Evolutionary conservation across 2,888 invertebrate genomes (phyloP), one percentile per base, ranked within the genome.

Genomic region (Drosophila meridionalis): DNA sequence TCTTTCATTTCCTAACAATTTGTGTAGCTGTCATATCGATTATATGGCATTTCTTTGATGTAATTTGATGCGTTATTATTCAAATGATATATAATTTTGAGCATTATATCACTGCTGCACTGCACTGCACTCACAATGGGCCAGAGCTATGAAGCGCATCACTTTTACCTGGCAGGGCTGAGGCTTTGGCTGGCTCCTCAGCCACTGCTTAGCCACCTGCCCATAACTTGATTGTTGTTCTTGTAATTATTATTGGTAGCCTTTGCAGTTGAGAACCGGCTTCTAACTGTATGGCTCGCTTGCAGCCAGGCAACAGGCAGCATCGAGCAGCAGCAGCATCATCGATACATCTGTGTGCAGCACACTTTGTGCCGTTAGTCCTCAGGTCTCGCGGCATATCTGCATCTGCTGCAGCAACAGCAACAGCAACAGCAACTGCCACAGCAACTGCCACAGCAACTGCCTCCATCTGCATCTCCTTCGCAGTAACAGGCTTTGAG

Each of bases 1-100:
- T 67, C 53, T 56, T 67, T 58, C 43, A 58, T 45, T 65, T 69
- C 11, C 43, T 59, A 26, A 43, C 53, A 64, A 47, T 75, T 67
- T 52, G 34, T 40, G 32, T 26, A 43, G 56, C 77, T 67, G 72
- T 68, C 67, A 42, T 61, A 70, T 79, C 68, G 72, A 86, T 90
- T 83, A 69, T 80, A 66, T 76, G 69, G 75, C 65, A 74, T 66
- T 75, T 34, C 50, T 52, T 67, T 65, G 60, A 65, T 60, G 70
- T 78, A 89, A 87, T 89, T 89, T 74, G 76, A 78, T 76, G 72
- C 72, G 76, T 80, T 90, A 89, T 85, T 85, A 87, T 90, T 76
- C 48, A 89, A 90, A 85, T 85, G 70, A 81, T 87, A 90, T 90
- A 81, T 76, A 83, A 76, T 85, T 90, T 85, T 14, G 42, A 43